Evolutionary conservation across 2,888 invertebrate genomes (phyloP), one percentile per base, ranked within the genome.

Genomic region (Eupelmus urozonus): DNA sequence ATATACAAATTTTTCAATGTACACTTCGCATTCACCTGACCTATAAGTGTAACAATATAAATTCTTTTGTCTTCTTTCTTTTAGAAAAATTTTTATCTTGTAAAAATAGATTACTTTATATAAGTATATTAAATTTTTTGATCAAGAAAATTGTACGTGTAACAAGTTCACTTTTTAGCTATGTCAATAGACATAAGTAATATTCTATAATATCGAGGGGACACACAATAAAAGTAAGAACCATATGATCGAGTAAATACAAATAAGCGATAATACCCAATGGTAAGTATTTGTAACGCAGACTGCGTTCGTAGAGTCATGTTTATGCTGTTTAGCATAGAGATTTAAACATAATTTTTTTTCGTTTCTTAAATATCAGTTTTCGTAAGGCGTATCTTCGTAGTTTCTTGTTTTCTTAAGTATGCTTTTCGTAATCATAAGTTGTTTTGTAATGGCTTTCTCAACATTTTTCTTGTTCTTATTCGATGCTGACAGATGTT

Each of bases 401-500:
- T 87, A 89, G n/a, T 87, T 88, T 82, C 88, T 86, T 2, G 89
- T 89, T 81, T 90, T 90, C 70, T 89, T 88, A 29, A 89, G 82
- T 80, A 90, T 86, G 75, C 83, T 89, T 78, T 88, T 88, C 0
- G 90, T 89, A 66, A 87, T 87, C 81, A 87, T 82, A 29, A 90
- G 81, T 73, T 90, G 90, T 55, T 88, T 86, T 29, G 88, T 85
- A 66, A 97, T 96, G 59, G 96, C 95, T 85, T 94, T 94, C 88
- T 96, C 96, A 45, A 96, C 94, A 88, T 94, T 94, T 86, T 94
- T 94, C 89, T 96, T 96, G 83, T 94, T 93, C 88, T 95, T 93
- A 89, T 96, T 96, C 62, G 96, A 94, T 16, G 93, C 92, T 82
- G 94, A 94, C 66, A 96, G 90, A 87, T 96, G 94, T 76, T 93